phyloP scores from a whole-genome alignment of 2,113 vertebrate genomes.

The Leucosticte australis region DNA sequence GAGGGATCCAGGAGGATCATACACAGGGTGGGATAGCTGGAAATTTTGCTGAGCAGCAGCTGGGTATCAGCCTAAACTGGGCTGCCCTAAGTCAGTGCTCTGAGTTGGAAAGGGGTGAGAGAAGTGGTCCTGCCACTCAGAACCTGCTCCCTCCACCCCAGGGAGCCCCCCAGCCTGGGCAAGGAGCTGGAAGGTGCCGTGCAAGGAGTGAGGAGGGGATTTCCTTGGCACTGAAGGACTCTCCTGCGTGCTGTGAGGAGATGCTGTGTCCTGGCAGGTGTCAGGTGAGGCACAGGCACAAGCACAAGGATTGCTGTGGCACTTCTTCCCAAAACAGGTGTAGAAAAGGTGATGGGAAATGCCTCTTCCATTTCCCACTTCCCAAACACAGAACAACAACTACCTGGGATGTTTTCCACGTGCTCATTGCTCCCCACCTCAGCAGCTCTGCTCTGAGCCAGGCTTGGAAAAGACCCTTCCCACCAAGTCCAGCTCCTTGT shows the following conservation, averaged over 20 bases:
- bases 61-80: not conserved
- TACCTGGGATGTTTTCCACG: not conserved
- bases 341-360: not conserved
- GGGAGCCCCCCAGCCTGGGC: not conserved
- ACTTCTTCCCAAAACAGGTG: not conserved
- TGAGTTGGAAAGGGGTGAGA: not conserved
- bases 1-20: not conserved
- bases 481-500: not conserved
- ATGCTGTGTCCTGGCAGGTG: not conserved
- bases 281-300: not conserved
- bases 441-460: not conserved
- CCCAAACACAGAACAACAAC: not conserved
- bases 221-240: not conserved
- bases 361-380: not conserved
- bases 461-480: not conserved
- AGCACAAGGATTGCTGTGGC: not conserved
- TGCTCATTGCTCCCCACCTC: not conserved
- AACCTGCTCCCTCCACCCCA: fast-evolving
- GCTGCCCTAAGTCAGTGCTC: not conserved
- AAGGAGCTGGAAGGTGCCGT: not conserved
- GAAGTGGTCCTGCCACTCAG: not conserved
- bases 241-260: fast-evolving
- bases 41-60: not conserved
- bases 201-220: not conserved
- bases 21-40: not conserved